Evolutionary conservation across 2,888 invertebrate species (phyloP), one percentile per base, ranked within the genome.

Genomic region (Conus canariensis): DNA sequence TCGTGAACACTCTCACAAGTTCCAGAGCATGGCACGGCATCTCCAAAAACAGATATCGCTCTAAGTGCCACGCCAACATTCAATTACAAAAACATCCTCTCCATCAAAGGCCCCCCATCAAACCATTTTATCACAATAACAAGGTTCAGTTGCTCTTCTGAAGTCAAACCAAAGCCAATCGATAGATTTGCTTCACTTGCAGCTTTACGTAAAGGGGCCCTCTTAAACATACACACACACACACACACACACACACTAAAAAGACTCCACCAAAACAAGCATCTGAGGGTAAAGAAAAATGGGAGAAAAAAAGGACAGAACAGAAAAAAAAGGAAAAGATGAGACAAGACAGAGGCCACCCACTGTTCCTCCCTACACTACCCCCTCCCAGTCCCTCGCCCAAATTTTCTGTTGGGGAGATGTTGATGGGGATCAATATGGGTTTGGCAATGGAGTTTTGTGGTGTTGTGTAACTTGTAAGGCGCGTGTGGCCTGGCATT

Each of bases 391-490:
- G 16, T 56, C 58, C 58, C 83, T 58, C 56, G 19, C 25, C 74
- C 74, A 80, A 80, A 80, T 30, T 30, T 80, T 80, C 60, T 60
- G 58, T n/a, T 58, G 85, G 60, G 83, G 58, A n/a, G 83, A 83
- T 59, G 12, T n/a, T 85, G 58, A 45, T 58, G 58, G 59, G 85
- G 60, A 85, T 85, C 85, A 85, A 85, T 85, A 85, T 85, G 85
- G 59, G 85, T 83, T 83, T 85, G 85, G 85, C 85, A 85, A 14
- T 60, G 85, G 85, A 22, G 25, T 60, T 59, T 25, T 60, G 12
- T 60, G 60, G 60, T 86, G 67, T 64, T 64, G 60, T 86, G 86
- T 60, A 86, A 86, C 86, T 86, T 67, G 64, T 86, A n/a, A 86
- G 45, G 30, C 19, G 59, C 85, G 60, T 58, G 83, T n/a, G 30